Conservation (phyloP, 2,888 invertebrate genomes). For the Eupelmus urozonus region DNA sequence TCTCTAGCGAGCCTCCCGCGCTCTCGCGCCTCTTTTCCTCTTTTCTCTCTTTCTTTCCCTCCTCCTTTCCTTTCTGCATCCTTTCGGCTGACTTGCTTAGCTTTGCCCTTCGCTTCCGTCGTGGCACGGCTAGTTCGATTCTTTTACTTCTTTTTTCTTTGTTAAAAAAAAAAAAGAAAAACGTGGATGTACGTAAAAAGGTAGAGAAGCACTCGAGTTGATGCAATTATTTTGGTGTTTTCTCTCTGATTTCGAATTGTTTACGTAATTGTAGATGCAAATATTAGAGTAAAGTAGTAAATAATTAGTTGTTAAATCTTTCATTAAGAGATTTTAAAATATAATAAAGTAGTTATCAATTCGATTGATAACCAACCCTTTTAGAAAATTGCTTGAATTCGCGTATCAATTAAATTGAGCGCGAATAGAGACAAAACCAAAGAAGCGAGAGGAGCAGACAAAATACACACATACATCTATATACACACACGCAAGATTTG, state of each 20-base stretch:
- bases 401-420: background rate
- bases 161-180: too few species aligned
- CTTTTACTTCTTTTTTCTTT: conserved; percentile 4
- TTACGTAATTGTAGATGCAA: background rate
- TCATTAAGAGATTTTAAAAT: too few species aligned
- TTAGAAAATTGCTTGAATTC: too few species aligned
- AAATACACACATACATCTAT: background rate
- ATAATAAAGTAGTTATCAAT: too few species aligned
- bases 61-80: background rate
- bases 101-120: background rate
- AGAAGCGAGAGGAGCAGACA: background rate
- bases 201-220: background rate
- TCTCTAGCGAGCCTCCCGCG: background rate
- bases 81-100: background rate
- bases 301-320: too few species aligned
- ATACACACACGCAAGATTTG: background rate
- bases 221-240: background rate
- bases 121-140: background rate
- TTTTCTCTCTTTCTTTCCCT: background rate
- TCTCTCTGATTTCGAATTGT: background rate
- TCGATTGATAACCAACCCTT: too few species aligned
- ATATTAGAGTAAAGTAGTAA: background rate
- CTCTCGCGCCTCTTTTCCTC: background rate
- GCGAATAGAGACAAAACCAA: conserved; percentile 18
- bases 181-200: too few species aligned